These are phyloP conservation scores for Hystrix brachyura DNA, from an alignment of 2,113 vertebrate species.

Conservation along the genomic window DNA sequence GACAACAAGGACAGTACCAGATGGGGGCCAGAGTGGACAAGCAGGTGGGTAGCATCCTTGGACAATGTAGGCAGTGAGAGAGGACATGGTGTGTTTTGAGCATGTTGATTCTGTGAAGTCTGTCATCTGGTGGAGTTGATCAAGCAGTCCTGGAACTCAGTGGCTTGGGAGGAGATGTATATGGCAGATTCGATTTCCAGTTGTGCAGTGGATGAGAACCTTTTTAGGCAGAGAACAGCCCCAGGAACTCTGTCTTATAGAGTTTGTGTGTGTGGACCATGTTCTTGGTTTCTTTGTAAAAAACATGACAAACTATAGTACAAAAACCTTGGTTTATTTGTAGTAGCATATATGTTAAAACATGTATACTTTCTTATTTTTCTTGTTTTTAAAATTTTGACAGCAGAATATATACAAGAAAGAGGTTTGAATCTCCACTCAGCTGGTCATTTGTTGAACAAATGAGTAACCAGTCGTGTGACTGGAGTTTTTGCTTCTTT, in stretches of 20 bases:
- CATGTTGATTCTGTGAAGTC: background rate
- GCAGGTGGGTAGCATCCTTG: background rate
- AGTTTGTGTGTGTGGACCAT: background rate
- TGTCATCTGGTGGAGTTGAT: background rate
- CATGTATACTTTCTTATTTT: background rate
- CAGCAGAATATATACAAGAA: background rate
- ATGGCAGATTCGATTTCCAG: background rate
- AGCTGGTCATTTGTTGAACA: constrained; percentile 8
- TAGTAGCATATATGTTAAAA: background rate
- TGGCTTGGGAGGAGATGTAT: background rate
- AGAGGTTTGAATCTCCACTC: background rate
- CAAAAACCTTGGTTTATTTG: background rate
- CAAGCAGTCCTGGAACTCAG: background rate
- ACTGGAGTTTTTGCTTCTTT: background rate
- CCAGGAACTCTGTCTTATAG: background rate
- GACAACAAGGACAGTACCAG: background rate
- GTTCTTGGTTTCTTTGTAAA: background rate
- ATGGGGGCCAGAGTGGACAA: background rate
- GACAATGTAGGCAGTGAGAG: background rate
- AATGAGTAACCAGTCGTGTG: background rate
- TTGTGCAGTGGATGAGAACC: background rate
- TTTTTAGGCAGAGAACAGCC: background rate
- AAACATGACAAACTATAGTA: background rate
- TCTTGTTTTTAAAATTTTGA: background rate
- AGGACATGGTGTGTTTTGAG: background rate